These are phyloP conservation scores for Reinhardtius hippoglossoides DNA, from an alignment of 2,113 vertebrate genomes.

Conservation along the genomic window DNA sequence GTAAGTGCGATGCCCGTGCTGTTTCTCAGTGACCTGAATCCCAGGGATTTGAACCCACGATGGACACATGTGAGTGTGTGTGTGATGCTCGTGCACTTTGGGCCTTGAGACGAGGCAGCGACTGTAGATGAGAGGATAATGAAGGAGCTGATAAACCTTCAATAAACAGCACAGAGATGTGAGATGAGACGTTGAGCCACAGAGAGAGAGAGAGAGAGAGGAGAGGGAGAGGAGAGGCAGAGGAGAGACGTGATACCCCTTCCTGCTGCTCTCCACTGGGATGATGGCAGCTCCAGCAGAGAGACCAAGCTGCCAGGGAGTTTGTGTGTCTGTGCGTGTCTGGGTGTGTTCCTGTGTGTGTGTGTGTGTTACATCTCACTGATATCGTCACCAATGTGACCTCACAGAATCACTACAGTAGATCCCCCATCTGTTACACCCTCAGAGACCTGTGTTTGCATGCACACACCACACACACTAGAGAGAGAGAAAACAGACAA, in stretches of 20 bases:
- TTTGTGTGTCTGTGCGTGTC: conserved; percentile 38
- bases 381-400: conserved; percentile 72
- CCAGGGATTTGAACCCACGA: conserved; percentile 3
- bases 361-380: conserved; percentile 55
- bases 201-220: conserved; percentile 13
- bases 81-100: background rate
- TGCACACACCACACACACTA: conserved; percentile 22
- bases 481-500: conserved; percentile 1
- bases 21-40: background rate
- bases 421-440: conserved; percentile 71
- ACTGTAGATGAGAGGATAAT: conserved; percentile 38
- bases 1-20: background rate
- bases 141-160: conserved; percentile 60
- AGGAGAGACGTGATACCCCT: conserved; percentile 60
- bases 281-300: conserved; percentile 74
- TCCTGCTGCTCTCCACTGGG: conserved; percentile 66
- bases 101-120: conserved; percentile 40
- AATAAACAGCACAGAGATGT: conserved; percentile 57
- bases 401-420: too few species aligned
- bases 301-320: conserved; percentile 68
- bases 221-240: conserved; percentile 30
- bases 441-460: conserved; percentile 60
- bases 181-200: conserved; percentile 30
- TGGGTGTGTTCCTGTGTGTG: conserved; percentile 43
- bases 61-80: conserved; percentile 14